Evolutionary conservation across 2,113 vertebrate species (phyloP).

Genomic region (Hypomesus transpacificus): DNA sequence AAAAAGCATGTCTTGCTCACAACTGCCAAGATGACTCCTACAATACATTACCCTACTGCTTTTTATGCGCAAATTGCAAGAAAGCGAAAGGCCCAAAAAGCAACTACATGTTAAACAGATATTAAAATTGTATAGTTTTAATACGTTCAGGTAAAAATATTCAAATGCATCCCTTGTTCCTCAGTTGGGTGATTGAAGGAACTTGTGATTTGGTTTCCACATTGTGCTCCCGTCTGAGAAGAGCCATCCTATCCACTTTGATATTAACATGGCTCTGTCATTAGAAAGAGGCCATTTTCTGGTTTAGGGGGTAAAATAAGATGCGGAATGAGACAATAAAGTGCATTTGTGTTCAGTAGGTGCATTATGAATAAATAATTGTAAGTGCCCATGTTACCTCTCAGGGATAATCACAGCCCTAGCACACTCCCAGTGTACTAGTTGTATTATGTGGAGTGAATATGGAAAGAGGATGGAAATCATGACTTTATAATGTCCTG

Average conservation of each 20-base stretch:
- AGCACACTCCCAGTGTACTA: constrained; percentile 50
- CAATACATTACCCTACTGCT: constrained; percentile 75
- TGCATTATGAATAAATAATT: constrained; percentile 90
- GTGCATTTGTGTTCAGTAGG: constrained; percentile 86
- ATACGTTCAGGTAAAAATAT: constrained; percentile 86
- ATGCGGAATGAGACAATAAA: constrained; percentile 88
- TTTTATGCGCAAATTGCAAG: constrained; percentile 61
- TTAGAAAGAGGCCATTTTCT: constrained; percentile 83
- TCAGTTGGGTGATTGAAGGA: constrained; percentile 85
- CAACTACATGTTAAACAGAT: constrained; percentile 82
- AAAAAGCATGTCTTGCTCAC: constrained; percentile 79
- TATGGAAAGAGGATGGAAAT: constrained; percentile 61
- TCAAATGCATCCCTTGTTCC: constrained; percentile 84
- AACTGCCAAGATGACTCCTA: constrained; percentile 78
- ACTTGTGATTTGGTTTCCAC: constrained; percentile 95
- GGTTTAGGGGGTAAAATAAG: constrained; percentile 85
- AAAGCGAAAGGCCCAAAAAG: constrained; percentile 75
- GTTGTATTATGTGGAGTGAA: constrained; percentile 58
- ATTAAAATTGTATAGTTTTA: constrained; percentile 85
- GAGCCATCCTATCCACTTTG: constrained; percentile 79
- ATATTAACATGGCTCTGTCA: constrained; percentile 94
- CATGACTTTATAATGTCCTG: constrained; percentile 70
- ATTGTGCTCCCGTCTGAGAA: constrained; percentile 80
- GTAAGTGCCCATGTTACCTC: constrained; percentile 77
- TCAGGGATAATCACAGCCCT: constrained; percentile 70